phyloP scores from a whole-genome alignment of 1,140 invertebrate genomes.

The Euwallacea fornicatus region DNA sequence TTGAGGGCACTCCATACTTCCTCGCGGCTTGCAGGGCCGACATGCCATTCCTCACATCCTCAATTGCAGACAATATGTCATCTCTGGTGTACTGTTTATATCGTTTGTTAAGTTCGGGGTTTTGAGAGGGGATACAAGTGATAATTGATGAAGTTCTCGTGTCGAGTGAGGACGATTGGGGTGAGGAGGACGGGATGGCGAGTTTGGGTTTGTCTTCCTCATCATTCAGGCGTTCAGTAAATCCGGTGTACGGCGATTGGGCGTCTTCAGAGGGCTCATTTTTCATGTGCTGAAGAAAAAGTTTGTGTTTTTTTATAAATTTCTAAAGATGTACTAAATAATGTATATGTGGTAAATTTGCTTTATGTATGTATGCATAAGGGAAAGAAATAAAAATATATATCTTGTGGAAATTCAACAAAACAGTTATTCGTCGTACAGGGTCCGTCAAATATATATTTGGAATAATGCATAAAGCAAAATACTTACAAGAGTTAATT shows the following conservation, averaged over 20 bases:
- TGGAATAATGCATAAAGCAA: too few species aligned
- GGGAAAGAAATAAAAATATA: too few species aligned
- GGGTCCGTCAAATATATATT: too few species aligned
- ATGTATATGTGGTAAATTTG: too few species aligned
- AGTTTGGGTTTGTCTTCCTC: constrained; percentile 54
- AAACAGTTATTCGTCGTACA: too few species aligned
- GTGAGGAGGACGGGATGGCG: constrained; percentile 59
- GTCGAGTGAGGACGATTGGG: constrained; percentile 59
- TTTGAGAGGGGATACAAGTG: constrained; percentile 72
- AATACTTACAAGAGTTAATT: too few species aligned
- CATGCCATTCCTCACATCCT: constrained; percentile 82
- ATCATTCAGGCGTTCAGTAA: constrained; percentile 67
- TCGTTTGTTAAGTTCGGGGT: constrained; percentile 83
- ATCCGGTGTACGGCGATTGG: constrained; percentile 71
- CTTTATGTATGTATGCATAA: too few species aligned
- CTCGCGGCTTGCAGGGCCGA: constrained; percentile 83
- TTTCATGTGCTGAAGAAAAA: constrained; percentile 50
- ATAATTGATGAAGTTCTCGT: constrained; percentile 61
- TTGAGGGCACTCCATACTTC: constrained; percentile 81
- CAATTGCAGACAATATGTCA: constrained; percentile 83
- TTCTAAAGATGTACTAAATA: neutral
- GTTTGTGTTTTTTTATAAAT: neutral
- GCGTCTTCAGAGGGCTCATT: constrained; percentile 61
- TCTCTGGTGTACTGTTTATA: constrained; percentile 89
- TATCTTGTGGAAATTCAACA: too few species aligned